These are phyloP conservation scores for Anniella stebbinsi DNA, from an alignment of 2,797 vertebrate species.

Conservation along the genomic window DNA sequence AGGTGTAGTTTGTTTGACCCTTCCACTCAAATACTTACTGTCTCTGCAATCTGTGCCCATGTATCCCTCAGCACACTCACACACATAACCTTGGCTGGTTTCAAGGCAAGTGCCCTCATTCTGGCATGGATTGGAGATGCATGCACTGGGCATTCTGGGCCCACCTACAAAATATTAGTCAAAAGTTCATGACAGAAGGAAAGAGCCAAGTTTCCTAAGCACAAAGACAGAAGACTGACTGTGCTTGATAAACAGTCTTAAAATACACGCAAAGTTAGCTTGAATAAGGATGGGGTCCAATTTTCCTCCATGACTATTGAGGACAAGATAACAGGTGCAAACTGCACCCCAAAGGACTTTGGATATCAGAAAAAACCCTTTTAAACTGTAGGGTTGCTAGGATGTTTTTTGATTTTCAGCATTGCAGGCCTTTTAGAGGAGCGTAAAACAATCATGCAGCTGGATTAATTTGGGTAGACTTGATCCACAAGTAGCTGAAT, in stretches of 20 bases:
- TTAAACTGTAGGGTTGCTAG: not conserved
- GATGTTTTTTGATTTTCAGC: not conserved
- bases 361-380: not conserved
- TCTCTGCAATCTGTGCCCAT: slow-evolving; percentile 75
- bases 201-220: not conserved
- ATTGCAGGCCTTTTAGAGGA: not conserved
- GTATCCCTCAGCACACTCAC: slow-evolving; percentile 78
- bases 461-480: not conserved
- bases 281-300: not conserved
- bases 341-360: not conserved
- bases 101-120: slow-evolving; percentile 81
- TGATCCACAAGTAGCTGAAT: not conserved
- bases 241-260: not conserved
- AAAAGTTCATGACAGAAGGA: not conserved
- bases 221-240: not conserved
- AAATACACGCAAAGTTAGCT: slow-evolving; percentile 4
- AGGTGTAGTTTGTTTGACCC: not conserved
- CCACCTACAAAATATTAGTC: slow-evolving; percentile 64
- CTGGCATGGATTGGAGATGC: slow-evolving; percentile 79
- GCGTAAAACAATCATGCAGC: not conserved
- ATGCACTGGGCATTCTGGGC: slow-evolving; percentile 36
- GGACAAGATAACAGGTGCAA: not conserved
- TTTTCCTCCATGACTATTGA: not conserved
- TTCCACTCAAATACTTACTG: slow-evolving; percentile 65
- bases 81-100: slow-evolving; percentile 74